These are phyloP conservation scores for Bubalus kerabau DNA, from an alignment of 2,113 vertebrate genomes.

Conservation along the genomic window DNA sequence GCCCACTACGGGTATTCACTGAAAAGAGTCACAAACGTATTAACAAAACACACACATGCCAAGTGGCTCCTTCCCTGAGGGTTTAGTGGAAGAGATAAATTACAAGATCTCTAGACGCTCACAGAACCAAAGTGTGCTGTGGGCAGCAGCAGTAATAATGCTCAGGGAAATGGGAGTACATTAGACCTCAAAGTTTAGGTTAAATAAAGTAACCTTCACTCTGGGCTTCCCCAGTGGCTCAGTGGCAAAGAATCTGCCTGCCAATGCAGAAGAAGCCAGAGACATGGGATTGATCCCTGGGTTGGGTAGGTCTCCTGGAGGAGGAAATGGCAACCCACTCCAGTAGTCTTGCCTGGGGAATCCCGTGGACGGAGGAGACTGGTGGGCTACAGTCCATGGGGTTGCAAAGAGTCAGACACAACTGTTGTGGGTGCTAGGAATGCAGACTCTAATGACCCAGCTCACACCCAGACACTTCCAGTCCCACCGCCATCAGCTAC, in stretches of 20 bases:
- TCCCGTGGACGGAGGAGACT: not conserved
- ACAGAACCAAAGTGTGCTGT: not conserved
- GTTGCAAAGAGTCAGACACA: not conserved
- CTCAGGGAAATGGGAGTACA: not conserved
- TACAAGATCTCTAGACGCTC: not conserved
- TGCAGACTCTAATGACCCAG: rapidly evolving
- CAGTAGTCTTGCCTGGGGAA: not conserved
- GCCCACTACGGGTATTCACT: not conserved
- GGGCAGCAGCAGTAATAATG: not conserved
- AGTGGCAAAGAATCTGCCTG: not conserved
- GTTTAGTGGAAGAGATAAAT: not conserved
- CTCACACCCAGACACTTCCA: not conserved
- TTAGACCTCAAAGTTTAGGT: not conserved
- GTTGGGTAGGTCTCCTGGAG: not conserved
- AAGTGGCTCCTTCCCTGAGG: not conserved
- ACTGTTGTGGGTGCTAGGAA: not conserved
- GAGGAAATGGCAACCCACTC: not conserved
- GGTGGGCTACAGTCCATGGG: not conserved
- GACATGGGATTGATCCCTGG: not conserved
- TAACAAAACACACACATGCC: not conserved
- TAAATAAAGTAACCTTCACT: not conserved
- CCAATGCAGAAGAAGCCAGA: not conserved
- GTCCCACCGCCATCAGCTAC: rapidly evolving
- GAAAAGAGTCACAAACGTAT: not conserved
- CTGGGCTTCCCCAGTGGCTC: not conserved